Base-by-base conservation (phyloP, 2,113 vertebrate genomes). In the Passer domesticus region DNA sequence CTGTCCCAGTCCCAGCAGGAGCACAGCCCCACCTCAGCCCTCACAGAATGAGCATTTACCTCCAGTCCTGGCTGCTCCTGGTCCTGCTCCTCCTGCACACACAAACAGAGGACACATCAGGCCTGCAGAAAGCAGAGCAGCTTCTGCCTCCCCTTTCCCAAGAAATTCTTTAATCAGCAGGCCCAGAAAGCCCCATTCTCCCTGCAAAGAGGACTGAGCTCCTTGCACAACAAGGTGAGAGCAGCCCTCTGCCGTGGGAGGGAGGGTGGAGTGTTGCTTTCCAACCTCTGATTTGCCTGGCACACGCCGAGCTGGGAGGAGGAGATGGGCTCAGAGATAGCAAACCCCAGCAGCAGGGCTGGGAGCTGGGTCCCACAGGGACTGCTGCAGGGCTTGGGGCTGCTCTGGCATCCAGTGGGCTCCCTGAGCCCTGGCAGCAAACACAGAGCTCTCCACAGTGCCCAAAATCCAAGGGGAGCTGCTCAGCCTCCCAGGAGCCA, bases 61-160 rank as follows among this genome's bases (percentile, higher is more conserved):
- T 99, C 99, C 86, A 90, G 97, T 70, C 97, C 98, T 0, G 98
- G 98, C 89, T 98, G 99, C 53, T 99, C 99, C 94, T 97, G 98
- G 53, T 99, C 99, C 43, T 95, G 97, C 4, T 99, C 99, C 49
- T 99, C 99, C 97, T 98, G 96, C 15, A 98, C 96, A 97, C 7
- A 97, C 31, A 94, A 78, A 89, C 30, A 87, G 58, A 94, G 30
- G 18, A 78, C 50, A 64, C 3, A 1, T 56, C 55, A 82, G 90
- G 31, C 73, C 79, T 41, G 72, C 24, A 59, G 31, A 1, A 39
- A 70, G 44, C 89, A 1, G 1, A 0, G 11, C 28, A 5, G n/a
- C 44, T 33, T 5, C 17, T 58, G 24, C 49, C n/a, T 18, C 31
- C 64, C 23, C 47, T 35, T 5, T 59, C 53, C 50, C 44, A 59